Percentiles rank a stretch among this genome's conserved stretches.
These are phyloP conservation scores for Amorpha juglandis DNA, from an alignment of 2,888 invertebrate genomes.

Conservation along the genomic window DNA sequence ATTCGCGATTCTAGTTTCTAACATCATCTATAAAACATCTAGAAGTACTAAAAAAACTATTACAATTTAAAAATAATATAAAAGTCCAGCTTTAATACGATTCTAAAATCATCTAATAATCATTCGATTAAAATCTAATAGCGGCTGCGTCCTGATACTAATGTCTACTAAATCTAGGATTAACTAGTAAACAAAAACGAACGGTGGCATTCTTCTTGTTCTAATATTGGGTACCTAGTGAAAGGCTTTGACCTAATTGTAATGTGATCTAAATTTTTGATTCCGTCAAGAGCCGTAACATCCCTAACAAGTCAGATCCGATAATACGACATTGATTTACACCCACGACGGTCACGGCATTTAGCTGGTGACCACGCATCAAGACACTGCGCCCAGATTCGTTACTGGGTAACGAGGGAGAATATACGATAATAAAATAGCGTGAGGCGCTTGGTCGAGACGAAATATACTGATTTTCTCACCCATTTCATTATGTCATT, in stretches of 20 bases:
- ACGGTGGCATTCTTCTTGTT: background rate
- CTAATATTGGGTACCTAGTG: background rate
- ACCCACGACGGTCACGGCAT: slow-evolving; percentile 12
- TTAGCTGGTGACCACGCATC: slow-evolving; percentile 16
- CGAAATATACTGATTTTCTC: too few relatives aligned
- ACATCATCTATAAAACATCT: background rate
- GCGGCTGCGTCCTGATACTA: too few relatives aligned
- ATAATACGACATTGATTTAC: slow-evolving; percentile 13
- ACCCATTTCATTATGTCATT: too few relatives aligned
- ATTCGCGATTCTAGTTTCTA: background rate
- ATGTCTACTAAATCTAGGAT: background rate
- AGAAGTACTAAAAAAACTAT: background rate
- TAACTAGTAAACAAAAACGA: background rate
- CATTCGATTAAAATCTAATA: background rate
- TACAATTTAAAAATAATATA: background rate
- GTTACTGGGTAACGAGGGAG: background rate
- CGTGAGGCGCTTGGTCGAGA: background rate
- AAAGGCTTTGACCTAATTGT: background rate
- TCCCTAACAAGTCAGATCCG: slow-evolving; percentile 4
- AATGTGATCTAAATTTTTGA: slow-evolving; percentile 1
- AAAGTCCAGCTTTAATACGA: too few relatives aligned
- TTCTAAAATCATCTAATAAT: background rate
- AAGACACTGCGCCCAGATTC: background rate
- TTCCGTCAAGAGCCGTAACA: slow-evolving; percentile 12
- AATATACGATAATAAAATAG: background rate